Base-by-base conservation (phyloP, 2,888 invertebrate species). In the Drosophila anomelani region DNA sequence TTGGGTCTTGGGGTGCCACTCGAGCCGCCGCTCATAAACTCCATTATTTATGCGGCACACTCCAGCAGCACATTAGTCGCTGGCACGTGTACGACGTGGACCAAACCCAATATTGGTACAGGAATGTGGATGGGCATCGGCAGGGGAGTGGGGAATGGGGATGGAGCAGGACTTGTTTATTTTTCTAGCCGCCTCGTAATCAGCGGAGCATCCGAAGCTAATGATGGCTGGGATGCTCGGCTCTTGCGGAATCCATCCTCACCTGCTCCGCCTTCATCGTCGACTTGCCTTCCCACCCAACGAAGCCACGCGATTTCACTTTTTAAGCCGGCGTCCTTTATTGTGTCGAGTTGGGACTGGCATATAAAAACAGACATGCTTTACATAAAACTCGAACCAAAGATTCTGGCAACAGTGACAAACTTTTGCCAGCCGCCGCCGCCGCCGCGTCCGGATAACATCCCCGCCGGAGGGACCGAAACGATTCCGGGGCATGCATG, bases 371-470 rank as follows among this genome's bases (percentile, higher is more conserved):
- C 36, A 55, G 34, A 75, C 66, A 73, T 64, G 71, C 60, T 88
- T 85, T 80, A 76, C 86, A 83, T 80, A 78, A 76, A 78, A 56
- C 80, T 76, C 74, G 17, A 81, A 38, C 20, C 51, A 15, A 80
- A 76, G 78, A 79, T 83, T 80, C 44, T 20, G 78, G 67, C 69
- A 72, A 72, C 60, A 68, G 64, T 70, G 73, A 56, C 59, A 78
- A 83, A 78, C 74, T 86, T 75, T 76, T 77, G 63, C 57, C 77
- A 54, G 36, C 54, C 47, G 46, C 59, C 41, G 17, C 39, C 38
- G 41, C 41, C 43, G 36, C 59, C 43, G 53, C 59, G 47, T 47
- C 34, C 47, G 55, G 38, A 26, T 32, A 53, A 70, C 32, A 44
- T n/a, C 36, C 44, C 67, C 43, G 58, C 66, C 60, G 73, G 76